Conservation (phyloP, 2,888 invertebrate species). For the Pristionchus exspectatus region DNA sequence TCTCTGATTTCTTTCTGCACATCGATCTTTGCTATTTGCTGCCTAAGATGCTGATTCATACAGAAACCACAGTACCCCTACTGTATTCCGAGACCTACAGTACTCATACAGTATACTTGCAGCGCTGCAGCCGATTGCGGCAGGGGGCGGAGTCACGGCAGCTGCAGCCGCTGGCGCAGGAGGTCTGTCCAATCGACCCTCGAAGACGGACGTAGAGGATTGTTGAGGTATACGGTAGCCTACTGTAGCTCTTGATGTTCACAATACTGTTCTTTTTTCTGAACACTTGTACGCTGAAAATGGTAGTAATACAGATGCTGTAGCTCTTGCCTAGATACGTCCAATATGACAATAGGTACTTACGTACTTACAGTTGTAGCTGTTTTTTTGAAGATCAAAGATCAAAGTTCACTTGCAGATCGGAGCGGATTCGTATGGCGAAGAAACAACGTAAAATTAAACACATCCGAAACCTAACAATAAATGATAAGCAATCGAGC, state of each 20-base stretch:
- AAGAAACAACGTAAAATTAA: conserved; percentile 1
- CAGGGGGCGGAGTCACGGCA: background rate
- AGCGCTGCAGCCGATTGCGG: background rate
- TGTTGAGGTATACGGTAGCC: background rate
- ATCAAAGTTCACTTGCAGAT: background rate
- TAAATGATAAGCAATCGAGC: conserved; percentile 28
- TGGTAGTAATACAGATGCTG: no score
- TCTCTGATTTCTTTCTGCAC: no score
- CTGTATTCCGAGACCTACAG: no score
- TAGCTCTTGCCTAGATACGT: no score
- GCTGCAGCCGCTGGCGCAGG: background rate
- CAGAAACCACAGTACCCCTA: no score
- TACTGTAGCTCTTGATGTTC: no score
- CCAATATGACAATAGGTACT: no score
- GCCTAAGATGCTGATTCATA: no score
- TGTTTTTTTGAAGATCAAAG: background rate
- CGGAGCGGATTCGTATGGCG: background rate
- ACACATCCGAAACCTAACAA: background rate
- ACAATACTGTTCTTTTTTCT: no score
- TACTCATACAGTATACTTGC: background rate
- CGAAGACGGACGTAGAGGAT: conserved; percentile 1
- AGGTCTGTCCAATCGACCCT: background rate
- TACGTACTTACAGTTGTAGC: no score
- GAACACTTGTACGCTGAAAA: no score
- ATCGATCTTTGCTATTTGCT: no score